Evolutionary conservation across 2,113 vertebrate genomes (phyloP).

Genomic region (Brevimyrus niger): DNA sequence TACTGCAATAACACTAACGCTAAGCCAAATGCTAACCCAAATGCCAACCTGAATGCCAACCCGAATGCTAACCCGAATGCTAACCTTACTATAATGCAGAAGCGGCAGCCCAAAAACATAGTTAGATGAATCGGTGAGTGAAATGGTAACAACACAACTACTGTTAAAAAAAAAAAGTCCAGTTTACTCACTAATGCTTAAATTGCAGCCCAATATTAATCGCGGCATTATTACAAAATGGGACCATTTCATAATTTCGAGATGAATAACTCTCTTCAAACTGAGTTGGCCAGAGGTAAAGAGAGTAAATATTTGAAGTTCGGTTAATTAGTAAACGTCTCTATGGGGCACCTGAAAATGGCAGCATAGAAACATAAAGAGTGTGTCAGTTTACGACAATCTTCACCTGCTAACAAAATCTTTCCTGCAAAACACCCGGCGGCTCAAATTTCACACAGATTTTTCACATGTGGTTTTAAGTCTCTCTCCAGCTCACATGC

Average conservation of each 20-base stretch:
- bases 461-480: background rate
- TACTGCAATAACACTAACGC: too few species aligned
- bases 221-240: background rate
- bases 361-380: background rate
- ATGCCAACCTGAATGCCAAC: background rate
- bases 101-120: background rate
- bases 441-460: background rate
- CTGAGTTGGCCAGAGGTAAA: conserved; percentile 10
- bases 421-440: background rate
- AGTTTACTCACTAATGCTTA: background rate
- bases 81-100: background rate
- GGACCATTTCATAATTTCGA: background rate
- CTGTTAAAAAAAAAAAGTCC: background rate
- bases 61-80: background rate
- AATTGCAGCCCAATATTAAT: background rate
- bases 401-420: background rate
- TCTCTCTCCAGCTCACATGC: background rate
- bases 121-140: background rate
- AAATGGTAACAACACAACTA: background rate
- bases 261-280: background rate
- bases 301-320: conserved; percentile 42
- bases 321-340: conserved; percentile 44
- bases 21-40: background rate
- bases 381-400: background rate
- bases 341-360: background rate